Evolutionary conservation across 2,113 vertebrate genomes (phyloP).

Genomic region (Microcebus jonahi): DNA sequence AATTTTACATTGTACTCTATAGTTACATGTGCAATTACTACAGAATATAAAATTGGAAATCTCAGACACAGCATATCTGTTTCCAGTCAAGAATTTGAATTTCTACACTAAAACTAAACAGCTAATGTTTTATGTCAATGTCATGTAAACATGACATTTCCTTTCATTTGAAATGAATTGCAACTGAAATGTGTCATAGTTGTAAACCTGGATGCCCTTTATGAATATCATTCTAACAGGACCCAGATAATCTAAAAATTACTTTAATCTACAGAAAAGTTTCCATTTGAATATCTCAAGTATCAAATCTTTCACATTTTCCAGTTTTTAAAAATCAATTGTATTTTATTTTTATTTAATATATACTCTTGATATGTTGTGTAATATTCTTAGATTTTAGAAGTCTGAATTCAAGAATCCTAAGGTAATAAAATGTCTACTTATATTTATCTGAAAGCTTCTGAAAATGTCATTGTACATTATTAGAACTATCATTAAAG

Average conservation of each 20-base stretch:
- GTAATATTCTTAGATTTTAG: background rate
- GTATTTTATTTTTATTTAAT: background rate
- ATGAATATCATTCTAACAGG: constrained; percentile 1
- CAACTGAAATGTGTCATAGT: constrained; percentile 33
- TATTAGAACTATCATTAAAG: background rate
- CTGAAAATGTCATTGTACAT: background rate
- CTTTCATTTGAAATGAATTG: constrained; percentile 38
- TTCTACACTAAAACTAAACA: constrained; percentile 38
- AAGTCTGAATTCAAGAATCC: background rate
- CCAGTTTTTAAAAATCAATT: background rate
- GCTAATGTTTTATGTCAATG: constrained; percentile 44
- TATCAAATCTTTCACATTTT: constrained; percentile 15
- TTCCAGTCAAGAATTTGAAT: constrained; percentile 56
- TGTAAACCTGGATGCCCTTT: constrained; percentile 37
- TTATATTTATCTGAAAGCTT: background rate
- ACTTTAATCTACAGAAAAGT: constrained; percentile 11
- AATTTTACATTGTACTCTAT: background rate
- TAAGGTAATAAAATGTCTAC: background rate
- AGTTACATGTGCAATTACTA: constrained; percentile 16
- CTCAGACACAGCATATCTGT: background rate
- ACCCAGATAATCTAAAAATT: constrained; percentile 41
- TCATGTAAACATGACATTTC: constrained; percentile 47
- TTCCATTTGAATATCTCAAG: background rate
- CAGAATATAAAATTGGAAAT: constrained; percentile 10
- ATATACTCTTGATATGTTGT: background rate